Evolutionary conservation across 2,888 invertebrate genomes (phyloP).

Genomic region (Syrphus vitripennis): DNA sequence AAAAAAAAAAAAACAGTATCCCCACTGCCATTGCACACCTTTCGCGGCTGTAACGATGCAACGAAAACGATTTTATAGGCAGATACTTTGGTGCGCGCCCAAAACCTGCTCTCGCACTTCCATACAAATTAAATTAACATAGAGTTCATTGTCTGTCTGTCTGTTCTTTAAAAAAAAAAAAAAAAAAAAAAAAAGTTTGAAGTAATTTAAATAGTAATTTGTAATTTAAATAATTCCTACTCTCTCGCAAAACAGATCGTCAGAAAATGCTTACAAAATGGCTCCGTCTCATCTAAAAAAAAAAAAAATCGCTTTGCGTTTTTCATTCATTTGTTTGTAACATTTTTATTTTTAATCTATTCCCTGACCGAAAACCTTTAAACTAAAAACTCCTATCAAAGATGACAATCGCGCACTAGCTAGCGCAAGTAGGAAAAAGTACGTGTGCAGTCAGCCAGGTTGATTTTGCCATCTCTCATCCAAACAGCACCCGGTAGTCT

Average conservation of each 20-base stretch:
- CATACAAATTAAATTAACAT: slow-evolving; percentile 70
- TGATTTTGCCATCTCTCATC: slow-evolving; percentile 47
- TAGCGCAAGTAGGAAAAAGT: slow-evolving; percentile 12
- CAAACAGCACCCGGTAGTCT: slow-evolving; percentile 19
- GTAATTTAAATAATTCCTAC: slow-evolving; percentile 63
- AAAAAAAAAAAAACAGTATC: slow-evolving; percentile 15
- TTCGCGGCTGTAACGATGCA: slow-evolving; percentile 46
- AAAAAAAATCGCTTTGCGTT: slow-evolving; percentile 23
- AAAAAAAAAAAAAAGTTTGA: slow-evolving; percentile 29
- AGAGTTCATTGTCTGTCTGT: slow-evolving; percentile 54
- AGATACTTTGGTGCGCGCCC: slow-evolving; percentile 67
- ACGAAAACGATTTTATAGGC: slow-evolving; percentile 62
- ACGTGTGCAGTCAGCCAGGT: slow-evolving; percentile 64
- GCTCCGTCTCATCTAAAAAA: slow-evolving; percentile 10
- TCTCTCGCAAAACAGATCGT: slow-evolving; percentile 29
- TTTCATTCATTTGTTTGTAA: slow-evolving; percentile 34
- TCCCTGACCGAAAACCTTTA: slow-evolving; percentile 39
- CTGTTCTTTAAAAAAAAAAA: slow-evolving; percentile 12
- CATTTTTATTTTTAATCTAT: slow-evolving; percentile 42
- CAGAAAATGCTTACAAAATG: slow-evolving; percentile 54
- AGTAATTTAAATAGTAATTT: slow-evolving; percentile 67
- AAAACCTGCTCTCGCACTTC: slow-evolving; percentile 70
- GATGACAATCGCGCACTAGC: slow-evolving; percentile 51
- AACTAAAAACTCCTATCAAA: slow-evolving; percentile 27
- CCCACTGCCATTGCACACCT: slow-evolving; percentile 41